phyloP scores from a whole-genome alignment of 2,797 vertebrate species.

The Liparis tanakae region DNA sequence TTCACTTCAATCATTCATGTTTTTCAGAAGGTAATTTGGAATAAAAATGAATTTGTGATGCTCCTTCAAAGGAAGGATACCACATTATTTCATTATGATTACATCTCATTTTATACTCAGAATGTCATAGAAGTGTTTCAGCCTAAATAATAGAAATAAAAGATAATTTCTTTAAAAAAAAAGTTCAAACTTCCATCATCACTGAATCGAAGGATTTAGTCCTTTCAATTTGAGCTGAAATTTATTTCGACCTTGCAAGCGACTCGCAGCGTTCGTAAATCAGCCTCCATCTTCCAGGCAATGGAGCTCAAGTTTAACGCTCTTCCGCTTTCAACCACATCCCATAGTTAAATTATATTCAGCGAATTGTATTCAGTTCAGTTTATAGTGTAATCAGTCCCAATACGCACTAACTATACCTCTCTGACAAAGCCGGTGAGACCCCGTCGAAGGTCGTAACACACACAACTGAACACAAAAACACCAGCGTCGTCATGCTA shows the following conservation, averaged over 20 bases:
- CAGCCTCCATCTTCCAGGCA: background rate
- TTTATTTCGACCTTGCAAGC: conserved; percentile 4
- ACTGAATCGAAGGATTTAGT: background rate
- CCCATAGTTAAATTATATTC: background rate
- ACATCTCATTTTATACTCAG: conserved; percentile 4
- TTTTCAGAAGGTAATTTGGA: conserved; percentile 17
- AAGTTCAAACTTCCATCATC: background rate
- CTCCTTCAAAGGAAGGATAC: background rate
- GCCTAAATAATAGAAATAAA: background rate
- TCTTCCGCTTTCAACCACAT: background rate
- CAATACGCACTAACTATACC: background rate
- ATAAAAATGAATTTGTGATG: background rate
- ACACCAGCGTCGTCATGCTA: background rate
- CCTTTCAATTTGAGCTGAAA: conserved; percentile 7
- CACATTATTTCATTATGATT: background rate
- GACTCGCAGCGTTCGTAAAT: background rate
- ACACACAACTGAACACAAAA: background rate
- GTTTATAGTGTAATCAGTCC: background rate
- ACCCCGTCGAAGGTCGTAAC: background rate
- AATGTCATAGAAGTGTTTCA: background rate
- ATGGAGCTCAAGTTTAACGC: background rate
- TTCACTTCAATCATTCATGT: conserved; percentile 12
- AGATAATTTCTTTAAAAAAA: background rate
- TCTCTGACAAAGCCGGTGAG: background rate
- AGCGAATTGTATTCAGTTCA: background rate